Base-by-base conservation (phyloP, 1,140 invertebrate genomes). In the Leptestheria dahalacensis region DNA sequence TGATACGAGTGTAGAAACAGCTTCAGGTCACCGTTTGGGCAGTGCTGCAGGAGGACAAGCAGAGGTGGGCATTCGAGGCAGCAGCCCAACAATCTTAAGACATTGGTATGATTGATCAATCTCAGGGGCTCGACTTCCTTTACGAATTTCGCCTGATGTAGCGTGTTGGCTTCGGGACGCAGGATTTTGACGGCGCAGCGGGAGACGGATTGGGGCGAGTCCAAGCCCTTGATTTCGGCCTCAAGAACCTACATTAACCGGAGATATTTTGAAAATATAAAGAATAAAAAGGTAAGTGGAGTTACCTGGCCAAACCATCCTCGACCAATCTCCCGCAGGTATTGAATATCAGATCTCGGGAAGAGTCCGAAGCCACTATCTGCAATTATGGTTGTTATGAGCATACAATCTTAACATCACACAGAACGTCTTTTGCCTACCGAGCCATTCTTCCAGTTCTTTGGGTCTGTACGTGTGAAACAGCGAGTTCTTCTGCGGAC, bases 221-320 rank as follows among this genome's bases (percentile, higher is more conserved):
- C 60, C 52, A 82, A 72, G 26, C 78, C 73, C 60, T 79, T 75
- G 1, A 82, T 82, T 66, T 82, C 79, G 24, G 84, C 83, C 67
- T 85, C 81, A 4, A 88, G 79, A 3, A 85, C 83, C 81, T 83
- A 65, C 1, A 51, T 25, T 26, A 60, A 61, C 54, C n/a, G 46
- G 61, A 52, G 26, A 26, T 11, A 23, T 29, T 20, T 0, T 59
- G 23, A 26, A 25, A 12, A 59, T 18, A 3, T 41, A 23, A 29
- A n/a, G 1, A 2, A 15, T 51, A 33, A 20, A 50, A 25, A 33
- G 48, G 25, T 29, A 3, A 24, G 28, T 1, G 61, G 61, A 74
- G 71, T 73, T 71, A 85, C 83, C 72, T 84, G 82, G 46, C 88
- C 89, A 75, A 91, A 93, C 87, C 88, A 91, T 23, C 87, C 87